A percentile compares a stretch with the other conserved stretches of the same genome.
phyloP scores from a whole-genome alignment of 2,888 invertebrate genomes.

The Brassicogethes aeneus region DNA sequence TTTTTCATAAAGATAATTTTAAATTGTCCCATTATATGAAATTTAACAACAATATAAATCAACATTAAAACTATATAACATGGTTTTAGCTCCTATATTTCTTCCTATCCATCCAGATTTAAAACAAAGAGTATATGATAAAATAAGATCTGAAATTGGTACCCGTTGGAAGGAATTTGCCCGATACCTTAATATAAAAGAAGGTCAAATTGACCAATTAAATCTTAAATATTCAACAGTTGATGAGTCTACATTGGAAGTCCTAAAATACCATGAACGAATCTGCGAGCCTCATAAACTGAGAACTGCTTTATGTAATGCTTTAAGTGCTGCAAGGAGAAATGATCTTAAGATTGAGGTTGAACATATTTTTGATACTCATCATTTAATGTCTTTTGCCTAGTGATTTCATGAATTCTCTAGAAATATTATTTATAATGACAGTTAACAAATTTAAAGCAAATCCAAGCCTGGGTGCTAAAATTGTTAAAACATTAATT shows the following conservation, averaged over 20 bases:
- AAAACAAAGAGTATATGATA: background rate
- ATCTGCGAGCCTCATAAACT: slow-evolving; percentile 1
- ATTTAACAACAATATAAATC: background rate
- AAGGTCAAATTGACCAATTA: slow-evolving; percentile 4
- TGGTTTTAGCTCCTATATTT: too few relatives aligned
- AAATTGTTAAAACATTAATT: too few relatives aligned
- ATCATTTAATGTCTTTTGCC: too few relatives aligned
- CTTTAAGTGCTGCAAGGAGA: background rate
- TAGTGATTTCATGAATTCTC: too few relatives aligned
- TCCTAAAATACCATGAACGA: background rate
- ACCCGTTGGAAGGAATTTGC: slow-evolving; percentile 3
- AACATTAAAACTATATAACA: background rate
- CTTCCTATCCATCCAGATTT: too few relatives aligned
- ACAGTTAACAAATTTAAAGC: too few relatives aligned
- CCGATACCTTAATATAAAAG: background rate
- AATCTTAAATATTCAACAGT: background rate
- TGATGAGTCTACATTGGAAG: background rate
- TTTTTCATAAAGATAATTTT: background rate
- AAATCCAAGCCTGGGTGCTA: too few relatives aligned
- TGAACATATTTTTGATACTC: slow-evolving; percentile 4
- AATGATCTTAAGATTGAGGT: slow-evolving; percentile 2
- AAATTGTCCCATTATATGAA: background rate
- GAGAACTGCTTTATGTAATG: background rate
- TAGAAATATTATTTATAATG: too few relatives aligned
- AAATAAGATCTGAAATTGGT: slow-evolving; percentile 4